Evolutionary conservation across 2,888 invertebrate species (phyloP).

Genomic region (Incurvaria masculella): DNA sequence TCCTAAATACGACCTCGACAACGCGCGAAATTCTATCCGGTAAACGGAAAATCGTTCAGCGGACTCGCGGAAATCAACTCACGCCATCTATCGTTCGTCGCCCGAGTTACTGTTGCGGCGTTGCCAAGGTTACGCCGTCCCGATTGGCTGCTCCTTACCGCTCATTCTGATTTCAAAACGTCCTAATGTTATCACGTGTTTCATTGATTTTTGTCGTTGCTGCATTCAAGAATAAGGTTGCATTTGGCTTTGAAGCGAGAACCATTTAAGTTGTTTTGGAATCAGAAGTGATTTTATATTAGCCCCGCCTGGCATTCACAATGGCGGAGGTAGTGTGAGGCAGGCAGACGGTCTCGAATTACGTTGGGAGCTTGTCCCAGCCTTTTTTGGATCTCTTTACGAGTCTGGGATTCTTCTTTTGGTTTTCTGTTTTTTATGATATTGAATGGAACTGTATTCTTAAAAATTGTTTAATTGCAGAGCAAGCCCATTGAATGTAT

Average conservation of each 20-base stretch:
- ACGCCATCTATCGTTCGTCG: slow-evolving; percentile 38
- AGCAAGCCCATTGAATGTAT: too few relatives aligned
- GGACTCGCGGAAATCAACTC: slow-evolving; percentile 7
- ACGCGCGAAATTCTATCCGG: neutral
- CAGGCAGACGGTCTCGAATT: neutral
- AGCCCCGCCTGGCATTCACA: neutral
- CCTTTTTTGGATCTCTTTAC: neutral
- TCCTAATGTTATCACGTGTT: too few relatives aligned
- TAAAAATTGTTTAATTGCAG: too few relatives aligned
- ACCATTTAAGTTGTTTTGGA: neutral
- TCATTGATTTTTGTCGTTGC: too few relatives aligned
- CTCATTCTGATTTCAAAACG: slow-evolving; percentile 2
- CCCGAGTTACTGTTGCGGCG: slow-evolving; percentile 22
- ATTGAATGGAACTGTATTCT: too few relatives aligned
- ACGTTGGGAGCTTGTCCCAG: neutral
- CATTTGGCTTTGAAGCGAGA: too few relatives aligned
- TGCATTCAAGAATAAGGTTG: too few relatives aligned
- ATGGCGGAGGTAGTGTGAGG: neutral
- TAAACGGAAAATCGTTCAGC: neutral
- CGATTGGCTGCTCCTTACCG: slow-evolving; percentile 45
- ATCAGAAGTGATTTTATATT: neutral
- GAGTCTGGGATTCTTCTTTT: neutral
- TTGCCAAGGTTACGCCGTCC: slow-evolving; percentile 43
- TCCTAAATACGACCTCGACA: too few relatives aligned
- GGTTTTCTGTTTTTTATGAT: neutral